Conservation (phyloP, 2,888 invertebrate genomes). For the Diogma glabrata region DNA sequence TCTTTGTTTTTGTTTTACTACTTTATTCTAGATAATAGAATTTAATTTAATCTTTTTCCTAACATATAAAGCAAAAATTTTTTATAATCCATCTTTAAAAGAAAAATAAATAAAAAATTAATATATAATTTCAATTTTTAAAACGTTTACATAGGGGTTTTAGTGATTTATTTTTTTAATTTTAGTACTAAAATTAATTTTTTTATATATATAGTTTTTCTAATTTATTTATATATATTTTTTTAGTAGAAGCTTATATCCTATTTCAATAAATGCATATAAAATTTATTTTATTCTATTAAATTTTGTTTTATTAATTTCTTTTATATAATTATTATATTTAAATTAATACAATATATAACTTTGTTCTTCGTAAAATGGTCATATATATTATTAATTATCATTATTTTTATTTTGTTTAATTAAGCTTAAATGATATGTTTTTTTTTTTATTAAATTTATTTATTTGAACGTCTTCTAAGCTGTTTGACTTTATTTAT, state of each 20-base stretch:
- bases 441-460: conserved; percentile 12
- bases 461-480: conserved; percentile 7
- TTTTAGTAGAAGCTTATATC: conserved; percentile 9
- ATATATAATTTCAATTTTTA: too few species aligned
- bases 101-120: too few species aligned
- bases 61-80: too few species aligned
- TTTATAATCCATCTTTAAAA: too few species aligned
- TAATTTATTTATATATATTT: conserved; percentile 2
- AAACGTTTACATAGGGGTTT: too few species aligned
- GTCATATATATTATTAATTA: conserved; percentile 17
- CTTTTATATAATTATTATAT: conserved; percentile 10
- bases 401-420: conserved; percentile 1
- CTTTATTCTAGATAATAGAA: too few species aligned
- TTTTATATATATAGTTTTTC: neutral
- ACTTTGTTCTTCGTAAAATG: conserved; percentile 18
- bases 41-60: too few species aligned
- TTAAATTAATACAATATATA: conserved; percentile 14
- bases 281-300: conserved; percentile 9
- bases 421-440: conserved; percentile 22
- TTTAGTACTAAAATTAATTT: neutral
- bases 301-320: too few species aligned
- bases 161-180: neutral
- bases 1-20: too few species aligned
- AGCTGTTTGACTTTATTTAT: too few species aligned
- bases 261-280: conserved; percentile 9